Conservation (phyloP, 2,113 vertebrate genomes). For the Bothrops jararaca region DNA sequence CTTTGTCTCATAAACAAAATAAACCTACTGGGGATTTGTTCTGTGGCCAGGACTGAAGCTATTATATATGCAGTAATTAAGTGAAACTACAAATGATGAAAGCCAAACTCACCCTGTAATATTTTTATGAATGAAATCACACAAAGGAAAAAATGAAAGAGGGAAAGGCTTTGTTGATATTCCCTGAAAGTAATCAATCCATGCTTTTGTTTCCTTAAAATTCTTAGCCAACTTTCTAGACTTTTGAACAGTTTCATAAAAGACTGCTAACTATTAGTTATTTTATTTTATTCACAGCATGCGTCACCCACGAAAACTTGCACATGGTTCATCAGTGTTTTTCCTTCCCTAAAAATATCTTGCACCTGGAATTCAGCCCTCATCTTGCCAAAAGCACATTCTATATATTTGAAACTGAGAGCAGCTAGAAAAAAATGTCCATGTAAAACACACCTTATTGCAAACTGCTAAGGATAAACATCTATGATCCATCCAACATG, state of each 20-base stretch:
- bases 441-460: not conserved
- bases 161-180: constrained; percentile 15
- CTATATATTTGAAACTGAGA: not conserved
- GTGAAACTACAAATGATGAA: constrained; percentile 35
- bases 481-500: not conserved
- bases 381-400: not conserved
- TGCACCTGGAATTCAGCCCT: not conserved
- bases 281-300: constrained; percentile 16
- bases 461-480: not conserved
- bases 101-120: constrained; percentile 36
- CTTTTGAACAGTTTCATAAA: constrained; percentile 26
- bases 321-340: constrained; percentile 1
- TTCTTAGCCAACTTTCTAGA: constrained; percentile 35
- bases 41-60: not conserved
- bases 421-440: constrained; percentile 1
- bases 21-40: not conserved
- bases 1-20: not conserved
- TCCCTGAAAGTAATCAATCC: constrained; percentile 14
- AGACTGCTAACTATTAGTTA: constrained; percentile 30
- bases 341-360: not conserved
- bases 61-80: not conserved
- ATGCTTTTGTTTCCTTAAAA: constrained; percentile 12
- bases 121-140: constrained; percentile 27
- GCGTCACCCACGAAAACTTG: not conserved
- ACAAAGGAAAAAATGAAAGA: constrained; percentile 1